These are phyloP conservation scores for Capitella teleta DNA, from an alignment of 1,140 invertebrate species.

Conservation along the genomic window DNA sequence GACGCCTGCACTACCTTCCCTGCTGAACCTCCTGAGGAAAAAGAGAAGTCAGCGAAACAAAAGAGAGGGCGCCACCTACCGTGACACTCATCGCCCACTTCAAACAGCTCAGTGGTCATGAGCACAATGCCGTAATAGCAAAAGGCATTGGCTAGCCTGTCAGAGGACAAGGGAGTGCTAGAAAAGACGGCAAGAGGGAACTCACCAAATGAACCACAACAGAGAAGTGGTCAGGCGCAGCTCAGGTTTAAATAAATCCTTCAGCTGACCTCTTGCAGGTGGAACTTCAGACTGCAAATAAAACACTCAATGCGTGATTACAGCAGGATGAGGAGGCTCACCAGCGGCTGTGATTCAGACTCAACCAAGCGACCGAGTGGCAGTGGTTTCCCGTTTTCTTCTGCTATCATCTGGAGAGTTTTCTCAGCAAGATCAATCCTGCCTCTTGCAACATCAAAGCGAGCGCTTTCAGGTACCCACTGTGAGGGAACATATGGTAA, in stretches of 20 bases:
- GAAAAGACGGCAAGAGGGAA: slow-evolving; percentile 6
- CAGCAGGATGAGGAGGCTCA: no score
- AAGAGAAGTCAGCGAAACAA: background rate
- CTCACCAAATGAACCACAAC: slow-evolving; percentile 86
- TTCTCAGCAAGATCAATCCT: slow-evolving; percentile 71
- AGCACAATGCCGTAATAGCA: slow-evolving; percentile 92
- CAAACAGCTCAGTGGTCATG: slow-evolving; percentile 88
- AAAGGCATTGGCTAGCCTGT: slow-evolving; percentile 84
- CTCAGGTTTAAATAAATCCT: slow-evolving; percentile 67
- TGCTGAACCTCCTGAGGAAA: background rate
- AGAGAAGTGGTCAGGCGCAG: slow-evolving; percentile 70
- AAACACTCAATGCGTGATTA: background rate
- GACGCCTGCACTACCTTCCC: slow-evolving; percentile 28
- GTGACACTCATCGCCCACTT: slow-evolving; percentile 47
- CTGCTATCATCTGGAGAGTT: slow-evolving; percentile 71
- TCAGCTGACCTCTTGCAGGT: slow-evolving; percentile 54
- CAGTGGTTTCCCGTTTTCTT: slow-evolving; percentile 81
- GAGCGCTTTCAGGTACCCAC: slow-evolving; percentile 88
- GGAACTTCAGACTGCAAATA: slow-evolving; percentile 14
- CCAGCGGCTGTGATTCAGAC: no score
- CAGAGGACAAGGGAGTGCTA: slow-evolving; percentile 17
- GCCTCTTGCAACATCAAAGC: slow-evolving; percentile 75
- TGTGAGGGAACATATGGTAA: slow-evolving; percentile 33
- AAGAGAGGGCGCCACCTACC: slow-evolving; percentile 24
- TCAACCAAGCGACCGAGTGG: slow-evolving; percentile 74